A percentile compares a stretch with the other conserved stretches of the same genome.
These are phyloP conservation scores for Parnassius orleans DNA, from an alignment of 2,888 invertebrate species.

Conservation along the genomic window DNA sequence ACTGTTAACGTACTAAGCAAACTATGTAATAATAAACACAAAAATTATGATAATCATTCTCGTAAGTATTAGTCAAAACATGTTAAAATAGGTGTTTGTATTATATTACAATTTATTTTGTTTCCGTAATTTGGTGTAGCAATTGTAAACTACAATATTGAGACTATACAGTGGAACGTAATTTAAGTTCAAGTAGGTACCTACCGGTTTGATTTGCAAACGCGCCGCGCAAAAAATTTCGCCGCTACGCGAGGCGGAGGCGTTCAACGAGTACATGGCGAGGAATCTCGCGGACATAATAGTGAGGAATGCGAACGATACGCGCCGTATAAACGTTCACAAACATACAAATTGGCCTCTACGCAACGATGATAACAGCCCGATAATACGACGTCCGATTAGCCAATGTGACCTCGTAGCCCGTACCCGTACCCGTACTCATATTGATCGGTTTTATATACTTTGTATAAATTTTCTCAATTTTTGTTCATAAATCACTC, in stretches of 20 bases:
- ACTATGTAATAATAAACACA: too few species aligned
- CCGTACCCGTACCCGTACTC: background rate
- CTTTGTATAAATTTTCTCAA: background rate
- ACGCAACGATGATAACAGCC: slow-evolving; percentile 58
- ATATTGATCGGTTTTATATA: slow-evolving; percentile 7
- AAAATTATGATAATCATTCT: too few species aligned
- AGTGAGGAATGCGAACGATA: slow-evolving; percentile 65
- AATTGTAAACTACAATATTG: slow-evolving; percentile 30
- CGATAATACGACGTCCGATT: slow-evolving; percentile 69
- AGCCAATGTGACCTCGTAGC: slow-evolving; percentile 62
- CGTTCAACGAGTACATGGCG: slow-evolving; percentile 49
- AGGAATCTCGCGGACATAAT: slow-evolving; percentile 71
- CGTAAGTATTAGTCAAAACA: too few species aligned
- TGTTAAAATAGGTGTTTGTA: too few species aligned
- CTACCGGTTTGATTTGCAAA: slow-evolving; percentile 74
- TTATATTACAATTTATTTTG: background rate
- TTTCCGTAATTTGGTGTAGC: slow-evolving; percentile 17
- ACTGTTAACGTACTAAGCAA: too few species aligned
- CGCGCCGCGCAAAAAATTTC: slow-evolving; percentile 69
- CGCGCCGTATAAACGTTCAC: slow-evolving; percentile 40
- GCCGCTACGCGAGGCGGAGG: slow-evolving; percentile 61
- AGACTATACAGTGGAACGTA: slow-evolving; percentile 31
- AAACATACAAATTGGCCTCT: slow-evolving; percentile 47
- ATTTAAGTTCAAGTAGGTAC: slow-evolving; percentile 38
- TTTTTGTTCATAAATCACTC: too few species aligned